Conservation (phyloP, 2,888 invertebrate species). For the Netelia fuscicornis region DNA sequence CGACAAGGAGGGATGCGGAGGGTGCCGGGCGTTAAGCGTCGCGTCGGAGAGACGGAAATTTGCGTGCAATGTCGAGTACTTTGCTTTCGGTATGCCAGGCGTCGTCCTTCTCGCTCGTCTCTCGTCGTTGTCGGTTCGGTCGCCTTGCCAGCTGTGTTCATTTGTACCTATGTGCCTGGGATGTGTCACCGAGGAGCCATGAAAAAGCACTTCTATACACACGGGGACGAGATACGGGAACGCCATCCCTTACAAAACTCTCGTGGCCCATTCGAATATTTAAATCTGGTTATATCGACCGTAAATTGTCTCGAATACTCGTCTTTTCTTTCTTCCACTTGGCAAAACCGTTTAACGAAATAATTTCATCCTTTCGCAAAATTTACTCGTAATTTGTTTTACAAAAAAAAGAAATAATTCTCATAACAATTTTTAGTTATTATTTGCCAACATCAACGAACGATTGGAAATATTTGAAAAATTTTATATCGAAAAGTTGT, state of each 20-base stretch:
- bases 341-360: too few relatives aligned
- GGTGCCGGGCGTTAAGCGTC: slow-evolving; percentile 52
- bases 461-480: too few relatives aligned
- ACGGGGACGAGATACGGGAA: too few relatives aligned
- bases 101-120: slow-evolving; percentile 10
- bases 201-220: slow-evolving; percentile 27
- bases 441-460: too few relatives aligned
- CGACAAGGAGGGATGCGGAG: slow-evolving; percentile 11
- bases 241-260: background rate
- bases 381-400: too few relatives aligned
- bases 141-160: background rate
- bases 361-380: too few relatives aligned
- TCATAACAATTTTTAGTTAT: too few relatives aligned
- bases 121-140: background rate
- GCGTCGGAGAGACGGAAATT: slow-evolving; percentile 55
- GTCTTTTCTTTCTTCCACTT: too few relatives aligned
- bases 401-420: too few relatives aligned
- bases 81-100: slow-evolving; percentile 39
- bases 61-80: slow-evolving; percentile 52
- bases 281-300: background rate
- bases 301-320: slow-evolving; percentile 1
- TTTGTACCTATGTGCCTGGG: background rate
- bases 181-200: slow-evolving; percentile 19
- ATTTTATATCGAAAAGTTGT: background rate
- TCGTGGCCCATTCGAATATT: slow-evolving; percentile 17